Conservation (phyloP, 2,888 invertebrate species). For the Apoda limacodes region DNA sequence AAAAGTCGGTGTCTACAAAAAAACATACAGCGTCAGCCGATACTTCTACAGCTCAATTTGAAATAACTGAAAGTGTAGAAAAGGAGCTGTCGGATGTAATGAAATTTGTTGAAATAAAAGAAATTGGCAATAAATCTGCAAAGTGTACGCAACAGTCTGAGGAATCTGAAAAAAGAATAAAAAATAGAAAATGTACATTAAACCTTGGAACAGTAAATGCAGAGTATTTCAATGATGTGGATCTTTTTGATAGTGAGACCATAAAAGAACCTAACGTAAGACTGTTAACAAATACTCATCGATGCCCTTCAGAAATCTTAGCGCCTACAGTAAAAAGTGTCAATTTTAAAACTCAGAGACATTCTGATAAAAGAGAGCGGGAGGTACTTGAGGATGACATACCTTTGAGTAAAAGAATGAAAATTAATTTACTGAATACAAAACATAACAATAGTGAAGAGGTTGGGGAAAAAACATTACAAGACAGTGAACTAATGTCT, state of each 20-base stretch:
- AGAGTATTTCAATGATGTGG: conserved; percentile 36
- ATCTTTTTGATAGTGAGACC: conserved; percentile 48
- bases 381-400: conserved; percentile 26
- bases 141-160: conserved; percentile 12
- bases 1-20: conserved; percentile 32
- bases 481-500: conserved; percentile 39
- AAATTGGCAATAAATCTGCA: too few relatives aligned
- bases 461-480: conserved; percentile 17
- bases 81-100: conserved; percentile 44
- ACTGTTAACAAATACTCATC: conserved; percentile 27
- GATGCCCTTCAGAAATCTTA: conserved; percentile 42
- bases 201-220: conserved; percentile 18
- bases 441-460: conserved; percentile 7
- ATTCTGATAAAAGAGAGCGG: conserved; percentile 34
- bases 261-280: conserved; percentile 37
- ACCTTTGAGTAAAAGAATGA: conserved; percentile 36
- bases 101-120: conserved; percentile 29
- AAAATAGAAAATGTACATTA: conserved; percentile 3
- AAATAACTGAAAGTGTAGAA: conserved; percentile 55
- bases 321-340: conserved; percentile 28
- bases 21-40: conserved; percentile 56
- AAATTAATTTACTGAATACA: conserved; percentile 17
- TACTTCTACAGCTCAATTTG: conserved; percentile 41
- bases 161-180: conserved; percentile 10
- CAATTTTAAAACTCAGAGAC: conserved; percentile 27